phyloP scores from a whole-genome alignment of 2,113 vertebrate species.

The Antennarius striatus region DNA sequence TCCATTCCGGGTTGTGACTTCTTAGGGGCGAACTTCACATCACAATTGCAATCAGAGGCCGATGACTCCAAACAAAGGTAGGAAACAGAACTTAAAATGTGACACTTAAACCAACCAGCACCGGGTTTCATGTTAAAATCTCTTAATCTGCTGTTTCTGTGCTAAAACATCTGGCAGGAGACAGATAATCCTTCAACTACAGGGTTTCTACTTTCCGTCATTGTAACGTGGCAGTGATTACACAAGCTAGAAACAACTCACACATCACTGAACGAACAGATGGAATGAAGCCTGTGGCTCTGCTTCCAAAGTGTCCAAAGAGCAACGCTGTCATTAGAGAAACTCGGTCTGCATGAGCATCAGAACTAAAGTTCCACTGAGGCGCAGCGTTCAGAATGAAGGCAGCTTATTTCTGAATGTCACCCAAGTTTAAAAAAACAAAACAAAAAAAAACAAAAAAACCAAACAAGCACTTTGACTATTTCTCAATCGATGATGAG shows the following conservation, averaged over 20 bases:
- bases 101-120: background rate
- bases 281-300: constrained; percentile 31
- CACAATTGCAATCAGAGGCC: no score
- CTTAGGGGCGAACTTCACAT: no score
- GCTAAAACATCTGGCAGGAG: constrained; percentile 42
- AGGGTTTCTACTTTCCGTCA: constrained; percentile 25
- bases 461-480: background rate
- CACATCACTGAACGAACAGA: constrained; percentile 43
- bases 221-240: constrained; percentile 71
- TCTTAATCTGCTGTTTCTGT: background rate
- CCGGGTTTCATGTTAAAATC: background rate
- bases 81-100: no score
- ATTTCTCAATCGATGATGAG: background rate
- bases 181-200: constrained; percentile 37
- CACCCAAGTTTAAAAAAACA: background rate
- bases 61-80: no score
- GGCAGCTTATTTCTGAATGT: no score
- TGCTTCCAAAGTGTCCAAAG: constrained; percentile 11
- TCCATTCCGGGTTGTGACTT: no score
- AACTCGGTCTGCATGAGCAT: background rate
- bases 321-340: constrained; percentile 5
- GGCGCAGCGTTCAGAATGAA: no score
- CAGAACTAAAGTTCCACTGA: no score
- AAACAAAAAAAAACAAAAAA: background rate
- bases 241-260: constrained; percentile 63